phyloP scores from a whole-genome alignment of 2,888 invertebrate genomes.

The Lamellibrachia columna region DNA sequence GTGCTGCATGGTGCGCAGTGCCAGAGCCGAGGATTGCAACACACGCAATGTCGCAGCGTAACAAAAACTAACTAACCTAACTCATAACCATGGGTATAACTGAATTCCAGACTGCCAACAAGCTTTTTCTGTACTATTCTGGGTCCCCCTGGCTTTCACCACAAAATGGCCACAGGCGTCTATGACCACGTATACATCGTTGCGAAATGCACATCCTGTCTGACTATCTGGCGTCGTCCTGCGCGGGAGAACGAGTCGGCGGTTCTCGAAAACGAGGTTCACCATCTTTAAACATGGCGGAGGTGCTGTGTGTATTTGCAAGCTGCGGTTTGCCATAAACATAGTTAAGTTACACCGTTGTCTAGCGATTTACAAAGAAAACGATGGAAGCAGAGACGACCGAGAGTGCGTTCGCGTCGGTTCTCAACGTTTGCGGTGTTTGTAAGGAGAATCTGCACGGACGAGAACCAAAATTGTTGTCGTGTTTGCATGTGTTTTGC shows the following conservation, averaged over 20 bases:
- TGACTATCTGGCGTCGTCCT: background rate
- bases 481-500: conserved; percentile 89
- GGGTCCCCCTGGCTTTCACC: too few species aligned
- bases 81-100: too few species aligned
- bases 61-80: too few species aligned
- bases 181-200: too few species aligned
- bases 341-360: background rate
- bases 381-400: conserved; percentile 29
- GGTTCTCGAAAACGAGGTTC: background rate
- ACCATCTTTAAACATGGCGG: background rate
- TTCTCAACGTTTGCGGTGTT: conserved; percentile 35
- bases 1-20: too few species aligned
- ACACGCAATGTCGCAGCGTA: too few species aligned
- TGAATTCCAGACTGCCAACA: too few species aligned
- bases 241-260: background rate
- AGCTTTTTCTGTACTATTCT: too few species aligned
- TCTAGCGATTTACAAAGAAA: background rate
- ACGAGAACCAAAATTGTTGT: conserved; percentile 80
- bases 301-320: background rate
- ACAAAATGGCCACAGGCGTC: too few species aligned
- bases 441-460: conserved; percentile 42
- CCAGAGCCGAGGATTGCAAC: too few species aligned
- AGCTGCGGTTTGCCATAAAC: background rate
- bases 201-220: too few species aligned
- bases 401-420: conserved; percentile 8